These are phyloP conservation scores for Enhydra lutris DNA, from an alignment of 2,113 vertebrate genomes.

Conservation along the genomic window DNA sequence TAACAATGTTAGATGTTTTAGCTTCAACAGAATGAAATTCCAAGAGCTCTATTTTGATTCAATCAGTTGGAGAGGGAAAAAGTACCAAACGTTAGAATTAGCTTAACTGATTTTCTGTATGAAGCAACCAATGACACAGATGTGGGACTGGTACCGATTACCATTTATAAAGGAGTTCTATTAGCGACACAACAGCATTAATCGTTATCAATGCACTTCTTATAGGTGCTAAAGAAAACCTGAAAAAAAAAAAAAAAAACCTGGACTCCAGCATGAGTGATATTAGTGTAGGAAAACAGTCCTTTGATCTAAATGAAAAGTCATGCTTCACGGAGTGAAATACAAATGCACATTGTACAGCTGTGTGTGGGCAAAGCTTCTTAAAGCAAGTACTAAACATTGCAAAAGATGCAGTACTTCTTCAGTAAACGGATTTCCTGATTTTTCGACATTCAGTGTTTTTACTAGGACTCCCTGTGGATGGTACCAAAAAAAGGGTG, in stretches of 20 bases:
- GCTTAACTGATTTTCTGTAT: not conserved
- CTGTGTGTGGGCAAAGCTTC: not conserved
- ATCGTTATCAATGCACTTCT: not conserved
- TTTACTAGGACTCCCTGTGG: not conserved
- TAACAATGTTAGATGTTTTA: not conserved
- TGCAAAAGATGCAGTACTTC: not conserved
- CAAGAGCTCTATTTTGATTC: slow-evolving; percentile 1
- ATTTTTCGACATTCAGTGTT: not conserved
- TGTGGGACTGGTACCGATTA: not conserved
- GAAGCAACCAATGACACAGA: not conserved
- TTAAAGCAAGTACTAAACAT: not conserved
- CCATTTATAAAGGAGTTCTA: not conserved
- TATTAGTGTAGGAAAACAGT: not conserved
- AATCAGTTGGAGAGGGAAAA: not conserved
- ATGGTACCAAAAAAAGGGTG: not conserved
- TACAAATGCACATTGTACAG: not conserved
- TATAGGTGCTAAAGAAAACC: not conserved
- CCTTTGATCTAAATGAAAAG: slow-evolving; percentile 47
- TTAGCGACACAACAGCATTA: not conserved
- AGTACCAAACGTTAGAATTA: not conserved
- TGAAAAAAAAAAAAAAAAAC: not conserved
- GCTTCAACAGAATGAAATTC: slow-evolving; percentile 25
- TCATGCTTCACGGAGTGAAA: not conserved
- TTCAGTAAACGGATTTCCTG: not conserved
- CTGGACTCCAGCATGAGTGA: not conserved